A percentile compares a stretch with the other conserved stretches of the same genome.
Conservation (phyloP, 2,113 vertebrate genomes). For the Pavo muticus region DNA sequence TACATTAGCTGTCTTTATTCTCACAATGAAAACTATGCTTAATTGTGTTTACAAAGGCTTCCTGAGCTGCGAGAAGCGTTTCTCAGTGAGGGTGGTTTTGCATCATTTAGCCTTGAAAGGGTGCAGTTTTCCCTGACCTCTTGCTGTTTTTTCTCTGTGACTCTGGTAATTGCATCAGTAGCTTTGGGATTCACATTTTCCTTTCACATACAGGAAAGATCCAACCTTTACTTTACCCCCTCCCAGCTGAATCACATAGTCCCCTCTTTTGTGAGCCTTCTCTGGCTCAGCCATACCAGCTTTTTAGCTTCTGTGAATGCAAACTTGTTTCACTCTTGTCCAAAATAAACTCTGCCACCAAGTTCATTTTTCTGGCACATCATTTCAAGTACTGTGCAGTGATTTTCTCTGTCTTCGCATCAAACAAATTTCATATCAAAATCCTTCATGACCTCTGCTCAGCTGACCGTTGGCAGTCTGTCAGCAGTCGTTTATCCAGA, state of each 20-base stretch:
- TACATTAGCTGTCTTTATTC: background rate
- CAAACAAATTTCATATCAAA: background rate
- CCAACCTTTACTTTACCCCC: constrained; percentile 2
- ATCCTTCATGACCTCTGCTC: background rate
- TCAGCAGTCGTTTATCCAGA: background rate
- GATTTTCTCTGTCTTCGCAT: background rate
- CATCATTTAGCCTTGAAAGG: constrained; percentile 52
- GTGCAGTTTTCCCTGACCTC: constrained; percentile 46
- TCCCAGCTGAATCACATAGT: background rate
- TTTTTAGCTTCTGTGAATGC: background rate
- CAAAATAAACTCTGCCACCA: background rate
- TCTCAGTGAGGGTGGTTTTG: background rate
- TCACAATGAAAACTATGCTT: background rate
- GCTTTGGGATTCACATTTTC: constrained; percentile 33
- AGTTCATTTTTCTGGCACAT: background rate
- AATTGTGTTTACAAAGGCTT: constrained; percentile 20
- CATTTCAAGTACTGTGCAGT: background rate
- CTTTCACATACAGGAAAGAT: constrained; percentile 28
- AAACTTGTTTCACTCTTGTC: background rate
- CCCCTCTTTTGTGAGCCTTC: background rate
- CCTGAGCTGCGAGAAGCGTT: constrained; percentile 47
- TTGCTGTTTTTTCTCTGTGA: background rate
- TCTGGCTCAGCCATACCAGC: background rate
- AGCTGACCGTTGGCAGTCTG: background rate
- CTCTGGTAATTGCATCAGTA: constrained; percentile 27